These are phyloP conservation scores for Pachydiplax longipennis DNA, from an alignment of 2,888 invertebrate species.

Conservation along the genomic window DNA sequence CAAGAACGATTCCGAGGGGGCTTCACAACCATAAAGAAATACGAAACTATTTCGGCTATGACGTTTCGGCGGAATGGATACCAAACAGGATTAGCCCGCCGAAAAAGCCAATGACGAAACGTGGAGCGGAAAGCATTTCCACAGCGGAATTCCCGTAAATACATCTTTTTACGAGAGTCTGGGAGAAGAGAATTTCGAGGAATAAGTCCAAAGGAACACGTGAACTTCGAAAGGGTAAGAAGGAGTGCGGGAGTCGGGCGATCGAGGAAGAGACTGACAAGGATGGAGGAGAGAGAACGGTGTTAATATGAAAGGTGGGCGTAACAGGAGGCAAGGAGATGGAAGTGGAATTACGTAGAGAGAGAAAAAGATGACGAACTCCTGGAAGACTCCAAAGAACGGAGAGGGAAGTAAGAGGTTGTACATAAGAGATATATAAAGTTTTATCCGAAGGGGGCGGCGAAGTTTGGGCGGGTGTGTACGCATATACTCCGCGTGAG, in stretches of 20 bases:
- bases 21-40: too few relatives aligned
- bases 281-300: not conserved
- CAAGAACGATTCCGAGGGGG: too few relatives aligned
- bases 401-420: not conserved
- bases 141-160: not conserved
- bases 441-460: constrained; percentile 7
- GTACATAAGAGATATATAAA: constrained; percentile 32
- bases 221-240: constrained; percentile 2
- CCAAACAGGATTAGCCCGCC: not conserved
- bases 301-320: not conserved
- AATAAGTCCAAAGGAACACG: constrained; percentile 20
- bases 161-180: not conserved
- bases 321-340: not conserved
- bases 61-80: not conserved
- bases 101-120: not conserved
- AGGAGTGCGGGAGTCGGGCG: not conserved
- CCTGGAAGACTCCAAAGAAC: not conserved
- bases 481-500: constrained; percentile 8
- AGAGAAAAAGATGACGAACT: not conserved
- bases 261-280: not conserved
- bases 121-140: not conserved
- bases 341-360: not conserved
- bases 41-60: not conserved
- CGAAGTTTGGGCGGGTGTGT: constrained; percentile 6
- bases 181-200: not conserved